Conservation (phyloP, 2,797 vertebrate species). For the Halcyon badia region DNA sequence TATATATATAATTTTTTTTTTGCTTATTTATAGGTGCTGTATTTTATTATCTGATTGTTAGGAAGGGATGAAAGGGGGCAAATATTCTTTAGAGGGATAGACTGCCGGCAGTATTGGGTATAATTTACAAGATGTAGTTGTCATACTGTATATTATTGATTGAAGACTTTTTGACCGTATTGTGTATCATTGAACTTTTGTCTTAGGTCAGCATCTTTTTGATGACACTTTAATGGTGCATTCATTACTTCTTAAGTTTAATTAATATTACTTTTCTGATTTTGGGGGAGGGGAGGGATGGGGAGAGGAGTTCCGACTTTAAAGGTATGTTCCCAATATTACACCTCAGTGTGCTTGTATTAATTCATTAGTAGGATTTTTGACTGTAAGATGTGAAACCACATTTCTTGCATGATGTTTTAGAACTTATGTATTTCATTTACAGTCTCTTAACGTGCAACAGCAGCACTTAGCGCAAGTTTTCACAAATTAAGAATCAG, state of each 20-base stretch:
- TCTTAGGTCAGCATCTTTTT: conserved; percentile 92
- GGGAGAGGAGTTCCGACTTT: conserved; percentile 81
- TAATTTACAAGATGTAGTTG: conserved; percentile 98
- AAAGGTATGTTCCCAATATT: conserved; percentile 83
- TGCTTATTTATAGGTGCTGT: conserved; percentile 99
- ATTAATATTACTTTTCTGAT: conserved; percentile 86
- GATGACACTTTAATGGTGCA: conserved; percentile 90
- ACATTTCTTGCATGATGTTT: conserved; percentile 85
- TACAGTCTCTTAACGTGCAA: conserved; percentile 80
- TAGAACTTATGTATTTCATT: conserved; percentile 81
- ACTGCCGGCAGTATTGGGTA: conserved; percentile 99
- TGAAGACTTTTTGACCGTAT: conserved; percentile 92
- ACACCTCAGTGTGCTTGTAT: conserved; percentile 85
- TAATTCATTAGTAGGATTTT: conserved; percentile 83
- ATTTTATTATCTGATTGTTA: conserved; percentile 98
- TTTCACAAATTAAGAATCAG: conserved; percentile 79
- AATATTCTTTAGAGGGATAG: conserved; percentile 98
- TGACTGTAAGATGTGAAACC: conserved; percentile 85
- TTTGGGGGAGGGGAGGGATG: conserved; percentile 72
- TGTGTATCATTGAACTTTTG: conserved; percentile 93
- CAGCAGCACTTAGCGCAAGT: conserved; percentile 82
- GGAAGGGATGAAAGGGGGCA: conserved; percentile 97
- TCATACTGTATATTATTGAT: conserved; percentile 98
- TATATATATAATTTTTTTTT: conserved; percentile 80
- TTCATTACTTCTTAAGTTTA: conserved; percentile 88